Conservation (phyloP, 2,797 vertebrate genomes). For the Melanogrammus aeglefinus region DNA sequence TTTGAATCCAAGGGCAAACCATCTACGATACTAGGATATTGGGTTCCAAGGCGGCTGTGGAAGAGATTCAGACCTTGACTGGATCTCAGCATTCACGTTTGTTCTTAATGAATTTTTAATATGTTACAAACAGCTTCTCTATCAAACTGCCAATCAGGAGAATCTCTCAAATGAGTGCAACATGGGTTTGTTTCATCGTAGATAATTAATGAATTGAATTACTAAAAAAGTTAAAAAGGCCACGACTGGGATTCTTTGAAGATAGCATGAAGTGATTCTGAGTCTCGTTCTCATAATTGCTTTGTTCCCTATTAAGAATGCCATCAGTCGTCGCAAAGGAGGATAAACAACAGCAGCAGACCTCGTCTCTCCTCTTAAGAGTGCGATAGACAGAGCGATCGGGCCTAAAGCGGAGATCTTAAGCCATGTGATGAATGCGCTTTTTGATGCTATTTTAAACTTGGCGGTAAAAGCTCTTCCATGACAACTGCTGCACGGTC, state of each 20-base stretch:
- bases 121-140: background rate
- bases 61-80: background rate
- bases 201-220: background rate
- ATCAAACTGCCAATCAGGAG: background rate
- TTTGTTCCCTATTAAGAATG: background rate
- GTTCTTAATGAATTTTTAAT: background rate
- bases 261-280: background rate
- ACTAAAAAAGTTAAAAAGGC: background rate
- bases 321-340: background rate
- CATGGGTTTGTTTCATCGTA: background rate
- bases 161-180: background rate
- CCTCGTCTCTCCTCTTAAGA: background rate
- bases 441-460: conserved; percentile 22
- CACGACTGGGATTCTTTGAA: background rate
- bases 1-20: background rate
- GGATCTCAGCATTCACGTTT: background rate
- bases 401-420: background rate
- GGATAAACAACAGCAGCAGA: background rate
- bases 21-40: background rate
- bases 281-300: background rate
- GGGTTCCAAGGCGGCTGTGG: background rate
- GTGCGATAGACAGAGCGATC: background rate
- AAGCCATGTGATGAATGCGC: background rate
- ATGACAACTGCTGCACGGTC: conserved; percentile 22
- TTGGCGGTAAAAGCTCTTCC: background rate